These are phyloP conservation scores for Brotogeris chrysoptera DNA, from an alignment of 2,797 vertebrate genomes.

Conservation along the genomic window DNA sequence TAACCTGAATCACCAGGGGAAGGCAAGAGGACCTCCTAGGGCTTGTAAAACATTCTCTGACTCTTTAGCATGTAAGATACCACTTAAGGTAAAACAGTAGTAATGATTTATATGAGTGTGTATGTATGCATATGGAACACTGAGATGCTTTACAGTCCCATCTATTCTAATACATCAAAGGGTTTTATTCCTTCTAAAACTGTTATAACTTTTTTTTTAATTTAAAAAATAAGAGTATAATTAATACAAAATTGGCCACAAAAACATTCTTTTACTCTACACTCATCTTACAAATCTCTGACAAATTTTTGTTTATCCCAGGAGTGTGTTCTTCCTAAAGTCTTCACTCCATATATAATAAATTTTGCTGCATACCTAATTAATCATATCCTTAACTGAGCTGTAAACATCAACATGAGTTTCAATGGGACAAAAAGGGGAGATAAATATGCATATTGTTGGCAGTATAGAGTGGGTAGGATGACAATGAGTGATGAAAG, in stretches of 20 bases:
- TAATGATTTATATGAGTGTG: background rate
- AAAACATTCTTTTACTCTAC: background rate
- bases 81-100: background rate
- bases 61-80: background rate
- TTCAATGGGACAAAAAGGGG: background rate
- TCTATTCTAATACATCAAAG: background rate
- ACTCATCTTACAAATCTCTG: background rate
- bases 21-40: background rate
- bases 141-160: background rate
- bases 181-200: background rate
- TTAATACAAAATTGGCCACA: background rate
- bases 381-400: constrained; percentile 15
- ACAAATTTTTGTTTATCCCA: background rate
- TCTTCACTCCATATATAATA: background rate
- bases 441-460: constrained; percentile 3
- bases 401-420: background rate
- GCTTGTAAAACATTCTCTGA: background rate
- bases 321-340: background rate
- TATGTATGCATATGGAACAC: background rate
- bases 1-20: background rate
- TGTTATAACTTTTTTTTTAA: background rate
- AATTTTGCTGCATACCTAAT: background rate
- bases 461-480: constrained; percentile 2
- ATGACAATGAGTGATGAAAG: constrained; percentile 30
- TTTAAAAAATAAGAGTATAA: background rate